A percentile compares a stretch with the other conserved stretches of the same genome.
These are phyloP conservation scores for Eulemur rufifrons DNA, from an alignment of 2,113 vertebrate species.

Conservation along the genomic window DNA sequence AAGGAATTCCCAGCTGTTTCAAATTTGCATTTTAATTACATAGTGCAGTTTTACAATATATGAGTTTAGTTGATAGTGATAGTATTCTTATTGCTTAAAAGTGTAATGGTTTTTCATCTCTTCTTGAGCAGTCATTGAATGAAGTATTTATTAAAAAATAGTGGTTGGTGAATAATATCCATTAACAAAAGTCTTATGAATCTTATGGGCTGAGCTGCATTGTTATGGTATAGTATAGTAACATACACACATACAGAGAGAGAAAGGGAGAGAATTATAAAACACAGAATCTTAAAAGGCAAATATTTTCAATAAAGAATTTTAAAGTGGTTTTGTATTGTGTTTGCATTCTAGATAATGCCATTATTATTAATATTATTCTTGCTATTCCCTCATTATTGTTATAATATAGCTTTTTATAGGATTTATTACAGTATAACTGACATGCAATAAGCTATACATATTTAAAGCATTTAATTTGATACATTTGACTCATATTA, in stretches of 20 bases:
- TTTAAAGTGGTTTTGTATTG: neutral
- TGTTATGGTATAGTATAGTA: neutral
- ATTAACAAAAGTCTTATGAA: constrained; percentile 8
- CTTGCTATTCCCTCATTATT: neutral
- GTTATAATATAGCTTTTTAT: neutral
- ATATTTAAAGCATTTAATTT: neutral
- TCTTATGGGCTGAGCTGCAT: neutral
- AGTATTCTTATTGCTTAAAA: constrained; percentile 30
- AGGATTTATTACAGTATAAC: neutral
- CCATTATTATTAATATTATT: neutral
- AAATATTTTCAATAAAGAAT: neutral
- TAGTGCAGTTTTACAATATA: neutral
- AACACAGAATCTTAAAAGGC: neutral
- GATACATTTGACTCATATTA: neutral
- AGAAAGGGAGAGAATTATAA: neutral
- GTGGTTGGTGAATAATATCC: neutral
- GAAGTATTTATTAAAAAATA: neutral
- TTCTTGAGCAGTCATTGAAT: neutral
- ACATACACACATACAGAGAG: neutral
- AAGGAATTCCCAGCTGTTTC: neutral
- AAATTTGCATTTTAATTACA: constrained; percentile 45
- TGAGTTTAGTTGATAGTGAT: neutral
- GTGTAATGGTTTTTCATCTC: neutral
- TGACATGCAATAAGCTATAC: neutral
- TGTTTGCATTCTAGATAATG: constrained; percentile 3